These are phyloP conservation scores for Babylonia areolata DNA, from an alignment of 1,140 invertebrate species.

Conservation along the genomic window DNA sequence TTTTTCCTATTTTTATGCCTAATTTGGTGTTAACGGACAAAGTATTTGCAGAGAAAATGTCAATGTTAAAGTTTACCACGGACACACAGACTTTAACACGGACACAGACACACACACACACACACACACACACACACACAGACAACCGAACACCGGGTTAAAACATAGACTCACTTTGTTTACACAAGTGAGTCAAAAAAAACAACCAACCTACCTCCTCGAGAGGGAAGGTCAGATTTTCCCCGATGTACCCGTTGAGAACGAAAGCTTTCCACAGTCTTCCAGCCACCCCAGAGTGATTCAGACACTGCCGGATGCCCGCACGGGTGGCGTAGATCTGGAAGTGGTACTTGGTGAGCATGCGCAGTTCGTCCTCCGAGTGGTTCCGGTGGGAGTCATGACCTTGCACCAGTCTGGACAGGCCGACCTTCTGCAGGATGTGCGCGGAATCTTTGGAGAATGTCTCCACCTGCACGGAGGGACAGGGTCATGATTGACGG, in stretches of 20 bases:
- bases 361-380: constrained; percentile 41
- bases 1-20: too few relatives aligned
- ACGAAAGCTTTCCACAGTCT: constrained; percentile 46
- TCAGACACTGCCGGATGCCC: constrained; percentile 24
- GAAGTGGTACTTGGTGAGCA: constrained; percentile 45
- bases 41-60: too few relatives aligned
- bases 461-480: neutral
- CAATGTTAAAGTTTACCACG: too few relatives aligned
- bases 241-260: constrained; percentile 43
- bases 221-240: neutral
- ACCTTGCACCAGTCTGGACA: constrained; percentile 9
- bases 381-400: neutral
- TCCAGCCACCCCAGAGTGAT: constrained; percentile 25
- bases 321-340: neutral
- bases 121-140: neutral
- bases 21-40: too few relatives aligned
- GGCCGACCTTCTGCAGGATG: constrained; percentile 12
- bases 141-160: neutral
- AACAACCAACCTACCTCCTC: neutral
- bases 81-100: too few relatives aligned
- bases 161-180: too few relatives aligned
- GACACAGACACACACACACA: constrained; percentile 2
- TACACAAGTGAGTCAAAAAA: too few relatives aligned
- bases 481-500: neutral
- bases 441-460: neutral